Conservation (phyloP, 1,140 invertebrate species). For the Penaeus indicus region DNA sequence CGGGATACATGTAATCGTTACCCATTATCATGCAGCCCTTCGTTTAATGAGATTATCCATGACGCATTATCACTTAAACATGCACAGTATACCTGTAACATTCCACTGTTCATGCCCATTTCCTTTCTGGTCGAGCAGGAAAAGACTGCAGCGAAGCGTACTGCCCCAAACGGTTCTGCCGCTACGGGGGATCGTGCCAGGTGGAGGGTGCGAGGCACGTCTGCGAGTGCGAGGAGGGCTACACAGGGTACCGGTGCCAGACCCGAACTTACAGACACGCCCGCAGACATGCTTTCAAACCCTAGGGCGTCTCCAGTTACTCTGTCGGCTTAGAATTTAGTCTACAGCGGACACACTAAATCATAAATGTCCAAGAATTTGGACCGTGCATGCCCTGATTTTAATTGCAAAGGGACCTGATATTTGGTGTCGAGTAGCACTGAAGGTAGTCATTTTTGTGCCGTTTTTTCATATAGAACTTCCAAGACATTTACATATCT, state of each 20-base stretch:
- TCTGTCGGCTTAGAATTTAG: too few relatives aligned
- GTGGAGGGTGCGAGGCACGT: constrained; percentile 24
- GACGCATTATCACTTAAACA: background rate
- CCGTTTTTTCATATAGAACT: too few relatives aligned
- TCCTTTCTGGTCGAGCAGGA: background rate
- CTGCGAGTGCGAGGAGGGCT: constrained; percentile 17
- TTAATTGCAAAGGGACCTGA: too few relatives aligned
- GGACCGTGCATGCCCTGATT: too few relatives aligned
- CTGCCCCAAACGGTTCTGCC: constrained; percentile 36
- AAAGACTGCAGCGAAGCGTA: constrained; percentile 11
- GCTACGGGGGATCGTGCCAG: constrained; percentile 17
- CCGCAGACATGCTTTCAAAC: background rate
- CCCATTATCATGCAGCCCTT: background rate
- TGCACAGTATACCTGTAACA: background rate
- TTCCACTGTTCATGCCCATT: background rate
- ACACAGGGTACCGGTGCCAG: constrained; percentile 8
- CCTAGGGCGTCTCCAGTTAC: too few relatives aligned
- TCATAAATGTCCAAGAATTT: too few relatives aligned
- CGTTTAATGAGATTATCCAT: background rate
- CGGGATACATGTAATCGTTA: too few relatives aligned
- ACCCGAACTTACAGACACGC: background rate
- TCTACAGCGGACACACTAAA: too few relatives aligned
- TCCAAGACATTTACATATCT: too few relatives aligned
- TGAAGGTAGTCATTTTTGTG: too few relatives aligned
- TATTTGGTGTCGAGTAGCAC: too few relatives aligned